Conservation (phyloP, 2,797 vertebrate genomes). For the Esox masquinongy region DNA sequence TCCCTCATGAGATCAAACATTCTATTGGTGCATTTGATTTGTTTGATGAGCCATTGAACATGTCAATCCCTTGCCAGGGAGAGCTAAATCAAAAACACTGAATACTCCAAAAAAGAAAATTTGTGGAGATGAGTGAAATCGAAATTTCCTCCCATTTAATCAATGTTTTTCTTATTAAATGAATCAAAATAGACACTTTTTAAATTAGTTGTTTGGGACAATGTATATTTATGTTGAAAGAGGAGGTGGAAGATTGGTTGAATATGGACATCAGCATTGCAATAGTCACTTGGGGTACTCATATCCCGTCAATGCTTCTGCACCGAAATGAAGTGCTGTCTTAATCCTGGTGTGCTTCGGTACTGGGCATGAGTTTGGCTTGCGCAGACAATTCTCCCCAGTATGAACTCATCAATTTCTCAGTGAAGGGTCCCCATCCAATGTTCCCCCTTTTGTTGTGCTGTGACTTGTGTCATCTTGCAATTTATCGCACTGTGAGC, state of each 20-base stretch:
- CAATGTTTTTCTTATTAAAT: not conserved
- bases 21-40: constrained; percentile 46
- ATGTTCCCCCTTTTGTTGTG: constrained; percentile 78
- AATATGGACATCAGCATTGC: constrained; percentile 41
- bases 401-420: constrained; percentile 72
- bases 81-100: constrained; percentile 28
- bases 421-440: constrained; percentile 73
- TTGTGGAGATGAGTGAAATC: not conserved
- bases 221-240: constrained; percentile 26
- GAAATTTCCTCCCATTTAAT: not conserved
- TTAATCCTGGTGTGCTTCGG: constrained; percentile 70
- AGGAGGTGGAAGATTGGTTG: constrained; percentile 43
- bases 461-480: constrained; percentile 77
- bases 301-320: constrained; percentile 63
- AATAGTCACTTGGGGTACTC: constrained; percentile 57
- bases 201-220: not conserved
- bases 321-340: constrained; percentile 67
- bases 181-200: not conserved
- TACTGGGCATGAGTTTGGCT: constrained; percentile 67
- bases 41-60: constrained; percentile 37
- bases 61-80: constrained; percentile 4
- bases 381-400: constrained; percentile 73
- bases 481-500: constrained; percentile 77
- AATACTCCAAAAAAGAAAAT: constrained; percentile 2
- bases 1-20: constrained; percentile 38